Evolutionary conservation across 53 echinoderm and acorn worm genomes (phyloP).

Genomic region (Hippasteria phrygiana): DNA sequence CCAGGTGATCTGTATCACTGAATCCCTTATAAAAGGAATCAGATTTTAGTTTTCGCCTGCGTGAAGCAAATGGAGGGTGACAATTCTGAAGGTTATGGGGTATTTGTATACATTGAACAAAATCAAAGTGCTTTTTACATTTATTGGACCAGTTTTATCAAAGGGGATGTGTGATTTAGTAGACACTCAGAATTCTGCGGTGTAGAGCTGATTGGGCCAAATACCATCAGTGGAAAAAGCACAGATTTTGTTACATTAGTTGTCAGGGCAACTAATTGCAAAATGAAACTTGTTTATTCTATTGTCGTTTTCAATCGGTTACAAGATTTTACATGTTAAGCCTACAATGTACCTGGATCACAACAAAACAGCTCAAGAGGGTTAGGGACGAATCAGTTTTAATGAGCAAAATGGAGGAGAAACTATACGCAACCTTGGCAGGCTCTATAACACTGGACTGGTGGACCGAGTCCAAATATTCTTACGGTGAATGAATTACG

Average conservation of each 20-base stretch:
- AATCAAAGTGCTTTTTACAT: constrained; percentile 18
- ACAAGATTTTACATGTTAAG: background rate
- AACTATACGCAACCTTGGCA: no score
- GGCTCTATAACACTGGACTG: no score
- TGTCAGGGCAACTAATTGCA: constrained; percentile 22
- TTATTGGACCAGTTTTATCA: background rate
- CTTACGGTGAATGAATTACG: no score
- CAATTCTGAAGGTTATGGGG: constrained; percentile 14
- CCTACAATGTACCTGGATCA: background rate
- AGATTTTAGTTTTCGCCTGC: constrained; percentile 1
- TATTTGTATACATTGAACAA: background rate
- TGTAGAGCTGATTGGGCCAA: constrained; percentile 9
- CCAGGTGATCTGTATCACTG: background rate
- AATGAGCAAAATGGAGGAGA: no score
- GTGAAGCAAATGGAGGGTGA: constrained; percentile 29
- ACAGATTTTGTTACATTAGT: background rate
- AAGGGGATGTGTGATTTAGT: constrained; percentile 20
- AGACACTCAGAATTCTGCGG: background rate
- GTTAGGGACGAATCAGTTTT: background rate
- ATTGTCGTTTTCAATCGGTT: background rate
- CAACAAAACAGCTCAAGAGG: background rate
- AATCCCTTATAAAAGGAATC: constrained; percentile 1
- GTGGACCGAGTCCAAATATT: no score
- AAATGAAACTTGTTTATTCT: constrained; percentile 17
- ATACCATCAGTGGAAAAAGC: background rate